Evolutionary conservation across 2,888 invertebrate species (phyloP), one percentile per base, ranked within the genome.

Genomic region (Chromoteleia sp.): DNA sequence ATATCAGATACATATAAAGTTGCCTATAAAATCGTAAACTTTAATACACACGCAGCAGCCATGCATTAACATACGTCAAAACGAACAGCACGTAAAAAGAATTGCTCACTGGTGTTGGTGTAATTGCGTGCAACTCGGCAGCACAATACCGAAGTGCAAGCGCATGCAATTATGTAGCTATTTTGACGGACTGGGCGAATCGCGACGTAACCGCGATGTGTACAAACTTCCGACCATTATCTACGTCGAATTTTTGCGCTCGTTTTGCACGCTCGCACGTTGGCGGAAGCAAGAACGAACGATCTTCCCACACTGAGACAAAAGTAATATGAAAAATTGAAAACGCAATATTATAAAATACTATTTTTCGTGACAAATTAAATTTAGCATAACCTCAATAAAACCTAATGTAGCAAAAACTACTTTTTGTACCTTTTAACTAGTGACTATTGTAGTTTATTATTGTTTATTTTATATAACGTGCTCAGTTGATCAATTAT

Each of bases 71-170:
- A 12, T 39, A 12, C 56, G 12, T 3, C 17, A n/a, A 19, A 39
- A 39, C 14, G 25, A n/a, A n/a, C 25, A 25, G 29, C 8, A 54
- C 12, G 41, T 14, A 39, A 45, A 45, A 70, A 45, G 52, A 43
- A n/a, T 14, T 15, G 12, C 15, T 39, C 21, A 41, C 14, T 36
- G 8, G 43, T 48, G 70, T 58, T 41, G 41, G 63, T 19, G 73
- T 43, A 30, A 43, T 54, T 52, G 58, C 54, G 48, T n/a, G n/a
- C n/a, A 43, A 56, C 17, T 68, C 17, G 41, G 43, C 15, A 30
- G 61, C 43, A 63, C 61, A 63, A 73, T 54, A 29, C 61, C 43
- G 43, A 73, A 73, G 75, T 75, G 15, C 59, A 68, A 59, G 76
- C 76, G 68, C 68, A 68, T 61, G 45, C 59, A 68, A 76, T 76